Conservation (phyloP, 2,888 invertebrate genomes). For the Rhingia rostrata region DNA sequence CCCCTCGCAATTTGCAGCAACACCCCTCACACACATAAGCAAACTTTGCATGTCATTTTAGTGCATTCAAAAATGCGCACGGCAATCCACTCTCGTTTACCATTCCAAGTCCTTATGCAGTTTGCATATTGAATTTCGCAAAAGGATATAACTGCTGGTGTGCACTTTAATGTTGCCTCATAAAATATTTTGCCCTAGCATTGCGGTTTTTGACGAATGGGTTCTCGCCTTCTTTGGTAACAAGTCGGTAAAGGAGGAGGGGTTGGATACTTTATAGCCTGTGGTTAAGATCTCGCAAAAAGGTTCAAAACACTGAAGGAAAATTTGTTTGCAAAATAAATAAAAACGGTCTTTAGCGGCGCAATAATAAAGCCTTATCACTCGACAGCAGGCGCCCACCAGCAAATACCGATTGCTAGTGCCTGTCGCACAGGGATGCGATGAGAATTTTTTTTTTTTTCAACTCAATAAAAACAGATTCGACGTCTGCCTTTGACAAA, state of each 20-base stretch:
- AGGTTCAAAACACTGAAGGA: background rate
- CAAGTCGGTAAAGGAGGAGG: conserved; percentile 3
- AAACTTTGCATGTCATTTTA: too few relatives aligned
- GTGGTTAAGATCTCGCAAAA: background rate
- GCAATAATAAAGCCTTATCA: conserved; percentile 50
- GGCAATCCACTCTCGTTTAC: conserved; percentile 25
- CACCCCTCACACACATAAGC: too few relatives aligned
- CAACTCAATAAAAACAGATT: conserved; percentile 64
- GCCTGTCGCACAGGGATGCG: conserved; percentile 8
- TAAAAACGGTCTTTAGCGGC: background rate
- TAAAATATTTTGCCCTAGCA: conserved; percentile 63
- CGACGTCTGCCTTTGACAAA: conserved; percentile 63
- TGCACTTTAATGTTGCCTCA: conserved; percentile 56
- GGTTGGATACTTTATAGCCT: background rate
- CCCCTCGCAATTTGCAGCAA: too few relatives aligned
- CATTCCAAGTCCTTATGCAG: conserved; percentile 32
- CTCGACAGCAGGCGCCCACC: conserved; percentile 35
- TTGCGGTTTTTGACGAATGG: conserved; percentile 67
- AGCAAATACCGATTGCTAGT: conserved; percentile 5
- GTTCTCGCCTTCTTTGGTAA: conserved; percentile 1
- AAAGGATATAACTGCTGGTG: conserved; percentile 39
- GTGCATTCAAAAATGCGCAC: conserved; percentile 3
- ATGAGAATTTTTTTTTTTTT: conserved; percentile 53
- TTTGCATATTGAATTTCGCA: conserved; percentile 40
- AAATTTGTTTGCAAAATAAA: conserved; percentile 9